These are phyloP conservation scores for Sebastiscus tertius DNA, from an alignment of 2,797 vertebrate genomes.

Conservation along the genomic window DNA sequence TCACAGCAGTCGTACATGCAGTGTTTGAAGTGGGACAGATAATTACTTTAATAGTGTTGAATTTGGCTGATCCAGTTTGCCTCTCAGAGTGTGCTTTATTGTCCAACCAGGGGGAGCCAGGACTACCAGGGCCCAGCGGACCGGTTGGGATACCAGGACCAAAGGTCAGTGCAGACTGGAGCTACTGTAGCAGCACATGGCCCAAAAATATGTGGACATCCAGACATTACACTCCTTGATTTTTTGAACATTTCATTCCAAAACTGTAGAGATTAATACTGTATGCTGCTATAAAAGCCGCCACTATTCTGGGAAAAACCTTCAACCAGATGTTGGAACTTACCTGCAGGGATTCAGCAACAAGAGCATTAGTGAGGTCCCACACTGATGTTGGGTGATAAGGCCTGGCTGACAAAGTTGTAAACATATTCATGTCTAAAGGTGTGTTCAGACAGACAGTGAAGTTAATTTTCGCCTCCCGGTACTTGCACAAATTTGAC, in stretches of 20 bases:
- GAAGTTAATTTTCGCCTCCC: not conserved
- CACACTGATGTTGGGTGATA: not conserved
- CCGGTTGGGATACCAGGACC: constrained; percentile 64
- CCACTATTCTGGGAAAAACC: too few species aligned
- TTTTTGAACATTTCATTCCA: not conserved
- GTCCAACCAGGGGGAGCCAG: constrained; percentile 76
- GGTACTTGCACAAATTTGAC: not conserved
- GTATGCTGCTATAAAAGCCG: not conserved
- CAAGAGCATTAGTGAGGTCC: not conserved
- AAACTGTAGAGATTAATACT: not conserved
- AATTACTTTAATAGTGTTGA: constrained; percentile 48
- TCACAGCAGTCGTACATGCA: not conserved
- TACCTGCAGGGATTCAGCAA: not conserved
- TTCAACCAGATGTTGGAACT: not conserved
- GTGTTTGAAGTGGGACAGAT: constrained; percentile 18
- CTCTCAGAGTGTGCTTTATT: constrained; percentile 38
- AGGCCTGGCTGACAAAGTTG: too few species aligned
- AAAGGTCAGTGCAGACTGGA: constrained; percentile 73
- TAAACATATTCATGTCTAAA: not conserved
- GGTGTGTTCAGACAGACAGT: not conserved
- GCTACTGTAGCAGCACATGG: not conserved
- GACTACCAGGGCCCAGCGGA: constrained; percentile 70
- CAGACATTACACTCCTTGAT: not conserved
- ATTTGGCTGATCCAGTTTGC: constrained; percentile 32
- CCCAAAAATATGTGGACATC: not conserved